A percentile compares a stretch with the other conserved stretches of the same genome.
phyloP scores from a whole-genome alignment of 2,888 invertebrate genomes.

The Mantis religiosa region DNA sequence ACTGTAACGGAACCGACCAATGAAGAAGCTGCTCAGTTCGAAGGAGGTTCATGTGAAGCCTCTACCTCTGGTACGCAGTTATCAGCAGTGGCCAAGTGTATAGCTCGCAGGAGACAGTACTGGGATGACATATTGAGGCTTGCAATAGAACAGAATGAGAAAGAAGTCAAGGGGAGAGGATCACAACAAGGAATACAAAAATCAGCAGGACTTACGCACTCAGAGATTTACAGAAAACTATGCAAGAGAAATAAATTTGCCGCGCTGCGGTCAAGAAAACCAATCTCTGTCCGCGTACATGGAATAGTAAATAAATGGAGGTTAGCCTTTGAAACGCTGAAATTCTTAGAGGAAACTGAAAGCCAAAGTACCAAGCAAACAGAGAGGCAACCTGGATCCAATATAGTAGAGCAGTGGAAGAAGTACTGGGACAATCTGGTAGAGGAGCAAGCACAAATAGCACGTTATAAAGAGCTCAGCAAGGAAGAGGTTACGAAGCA shows the following conservation, averaged over 20 bases:
- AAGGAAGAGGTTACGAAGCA: neutral
- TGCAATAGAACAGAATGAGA: neutral
- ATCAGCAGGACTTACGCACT: neutral
- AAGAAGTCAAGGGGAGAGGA: neutral
- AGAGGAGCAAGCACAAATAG: neutral
- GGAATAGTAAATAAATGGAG: slow-evolving; percentile 9
- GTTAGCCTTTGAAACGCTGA: neutral
- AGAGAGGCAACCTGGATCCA: neutral
- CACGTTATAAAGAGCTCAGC: neutral
- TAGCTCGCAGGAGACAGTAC: neutral
- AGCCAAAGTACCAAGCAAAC: neutral
- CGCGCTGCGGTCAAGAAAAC: neutral
- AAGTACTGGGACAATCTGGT: neutral
- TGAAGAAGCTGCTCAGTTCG: neutral
- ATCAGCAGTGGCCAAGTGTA: neutral
- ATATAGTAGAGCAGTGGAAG: neutral
- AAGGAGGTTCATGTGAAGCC: neutral
- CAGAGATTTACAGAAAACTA: neutral
- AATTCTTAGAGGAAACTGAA: neutral
- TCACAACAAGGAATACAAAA: neutral
- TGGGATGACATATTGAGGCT: slow-evolving; percentile 12
- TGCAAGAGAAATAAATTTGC: neutral
- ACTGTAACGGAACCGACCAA: neutral
- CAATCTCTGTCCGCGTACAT: neutral
- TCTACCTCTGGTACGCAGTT: neutral